Conservation (phyloP, 2,888 invertebrate species). For the Lobophora halterata region DNA sequence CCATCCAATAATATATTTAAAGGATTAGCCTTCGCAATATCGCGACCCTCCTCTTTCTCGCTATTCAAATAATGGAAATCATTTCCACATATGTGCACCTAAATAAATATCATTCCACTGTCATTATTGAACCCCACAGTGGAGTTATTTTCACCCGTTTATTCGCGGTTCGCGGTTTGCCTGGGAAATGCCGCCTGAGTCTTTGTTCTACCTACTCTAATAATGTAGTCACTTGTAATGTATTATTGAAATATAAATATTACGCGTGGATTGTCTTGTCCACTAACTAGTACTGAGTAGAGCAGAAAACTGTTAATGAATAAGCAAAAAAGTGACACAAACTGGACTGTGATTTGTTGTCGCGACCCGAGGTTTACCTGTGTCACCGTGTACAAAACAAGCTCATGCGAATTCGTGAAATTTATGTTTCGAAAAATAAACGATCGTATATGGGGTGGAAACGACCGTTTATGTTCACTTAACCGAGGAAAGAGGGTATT, state of each 20-base stretch:
- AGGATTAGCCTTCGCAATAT: slow-evolving; percentile 79
- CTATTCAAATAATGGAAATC: slow-evolving; percentile 52
- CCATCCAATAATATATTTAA: slow-evolving; percentile 80
- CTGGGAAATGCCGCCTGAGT: slow-evolving; percentile 47
- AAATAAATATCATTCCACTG: slow-evolving; percentile 75
- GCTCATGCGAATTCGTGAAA: slow-evolving; percentile 70
- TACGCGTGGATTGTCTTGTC: too few relatives aligned
- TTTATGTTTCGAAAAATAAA: slow-evolving; percentile 80
- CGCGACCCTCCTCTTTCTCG: slow-evolving; percentile 63
- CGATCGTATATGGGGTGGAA: slow-evolving; percentile 80
- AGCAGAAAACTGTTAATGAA: background rate
- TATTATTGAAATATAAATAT: too few relatives aligned
- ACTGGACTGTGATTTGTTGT: slow-evolving; percentile 32
- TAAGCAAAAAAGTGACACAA: slow-evolving; percentile 9
- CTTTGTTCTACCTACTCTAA: slow-evolving; percentile 15
- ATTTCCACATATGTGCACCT: slow-evolving; percentile 80
- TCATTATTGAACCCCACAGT: slow-evolving; percentile 71
- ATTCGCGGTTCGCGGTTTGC: slow-evolving; percentile 54
- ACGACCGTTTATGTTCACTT: slow-evolving; percentile 81
- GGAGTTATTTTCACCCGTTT: slow-evolving; percentile 70
- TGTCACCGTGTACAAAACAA: slow-evolving; percentile 51
- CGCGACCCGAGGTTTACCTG: slow-evolving; percentile 43
- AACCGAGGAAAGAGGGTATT: slow-evolving; percentile 81
- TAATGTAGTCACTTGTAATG: too few relatives aligned
- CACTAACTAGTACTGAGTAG: too few relatives aligned